Conservation (phyloP, 2,888 invertebrate species). For the Limnephilus lunatus region DNA sequence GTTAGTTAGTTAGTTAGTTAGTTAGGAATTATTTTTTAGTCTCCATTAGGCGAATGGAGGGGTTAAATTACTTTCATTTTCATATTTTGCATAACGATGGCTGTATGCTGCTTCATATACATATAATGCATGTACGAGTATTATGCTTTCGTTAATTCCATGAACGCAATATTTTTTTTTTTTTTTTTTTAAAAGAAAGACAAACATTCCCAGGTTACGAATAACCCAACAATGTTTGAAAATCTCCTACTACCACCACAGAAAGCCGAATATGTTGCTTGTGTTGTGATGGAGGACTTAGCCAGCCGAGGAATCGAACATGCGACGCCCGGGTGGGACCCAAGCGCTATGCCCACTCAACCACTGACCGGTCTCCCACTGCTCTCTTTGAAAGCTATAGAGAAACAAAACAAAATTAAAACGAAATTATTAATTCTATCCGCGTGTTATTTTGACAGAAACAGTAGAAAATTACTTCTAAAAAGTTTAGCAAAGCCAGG, state of each 20-base stretch:
- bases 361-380: no score
- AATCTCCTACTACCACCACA: no score
- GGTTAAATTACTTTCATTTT: neutral
- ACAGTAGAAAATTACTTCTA: neutral
- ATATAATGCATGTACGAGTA: neutral
- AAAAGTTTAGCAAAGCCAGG: neutral
- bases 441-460: constrained; percentile 54
- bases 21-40: no score
- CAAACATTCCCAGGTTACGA: no score
- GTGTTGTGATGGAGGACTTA: no score
- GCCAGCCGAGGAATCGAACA: no score
- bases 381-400: neutral
- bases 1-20: no score
- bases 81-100: neutral
- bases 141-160: neutral
- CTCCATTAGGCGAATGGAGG: neutral
- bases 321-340: no score
- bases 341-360: no score
- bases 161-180: neutral
- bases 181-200: no score
- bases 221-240: no score
- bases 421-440: constrained; percentile 52
- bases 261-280: no score
- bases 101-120: neutral
- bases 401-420: constrained; percentile 11